Percentiles rank a stretch among this genome's conserved stretches.
Evolutionary conservation across 2,888 invertebrate genomes (phyloP).

Genomic region (Seira musarum): DNA sequence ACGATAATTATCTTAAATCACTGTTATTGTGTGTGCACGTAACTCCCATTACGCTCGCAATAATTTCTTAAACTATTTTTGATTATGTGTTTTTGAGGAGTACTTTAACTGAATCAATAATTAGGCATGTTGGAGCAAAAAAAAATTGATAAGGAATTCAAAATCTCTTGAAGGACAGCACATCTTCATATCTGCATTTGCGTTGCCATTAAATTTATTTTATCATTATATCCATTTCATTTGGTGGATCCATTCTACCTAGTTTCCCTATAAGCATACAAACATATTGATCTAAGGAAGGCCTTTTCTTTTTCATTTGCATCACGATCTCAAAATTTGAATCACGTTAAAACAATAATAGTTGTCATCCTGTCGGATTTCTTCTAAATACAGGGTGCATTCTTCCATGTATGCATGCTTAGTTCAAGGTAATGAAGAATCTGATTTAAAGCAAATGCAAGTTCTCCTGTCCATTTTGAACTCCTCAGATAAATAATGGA

Average conservation of each 20-base stretch:
- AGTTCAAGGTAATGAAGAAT: neutral
- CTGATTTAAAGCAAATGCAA: neutral
- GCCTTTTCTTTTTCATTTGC: neutral
- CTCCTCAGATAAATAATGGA: neutral
- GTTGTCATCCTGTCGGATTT: neutral
- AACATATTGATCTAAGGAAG: neutral
- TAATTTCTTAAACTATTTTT: neutral
- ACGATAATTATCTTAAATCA: constrained; percentile 6
- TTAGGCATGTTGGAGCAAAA: neutral
- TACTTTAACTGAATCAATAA: constrained; percentile 12
- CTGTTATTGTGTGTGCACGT: neutral
- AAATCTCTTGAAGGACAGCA: neutral
- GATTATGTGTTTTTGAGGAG: neutral
- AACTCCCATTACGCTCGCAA: constrained; percentile 1
- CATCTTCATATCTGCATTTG: neutral
- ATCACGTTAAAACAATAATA: constrained; percentile 10
- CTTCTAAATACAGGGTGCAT: neutral
- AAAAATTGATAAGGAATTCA: constrained; percentile 2
- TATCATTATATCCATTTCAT: constrained; percentile 4
- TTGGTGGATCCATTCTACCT: neutral
- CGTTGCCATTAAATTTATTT: constrained; percentile 1
- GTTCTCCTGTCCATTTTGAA: neutral
- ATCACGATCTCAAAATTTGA: neutral
- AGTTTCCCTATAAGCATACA: neutral
- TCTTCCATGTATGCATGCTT: neutral